Percentiles rank a stretch among this genome's conserved stretches.
Evolutionary conservation across 1,140 invertebrate genomes (phyloP).

Genomic region (Euura saliciscinereae): DNA sequence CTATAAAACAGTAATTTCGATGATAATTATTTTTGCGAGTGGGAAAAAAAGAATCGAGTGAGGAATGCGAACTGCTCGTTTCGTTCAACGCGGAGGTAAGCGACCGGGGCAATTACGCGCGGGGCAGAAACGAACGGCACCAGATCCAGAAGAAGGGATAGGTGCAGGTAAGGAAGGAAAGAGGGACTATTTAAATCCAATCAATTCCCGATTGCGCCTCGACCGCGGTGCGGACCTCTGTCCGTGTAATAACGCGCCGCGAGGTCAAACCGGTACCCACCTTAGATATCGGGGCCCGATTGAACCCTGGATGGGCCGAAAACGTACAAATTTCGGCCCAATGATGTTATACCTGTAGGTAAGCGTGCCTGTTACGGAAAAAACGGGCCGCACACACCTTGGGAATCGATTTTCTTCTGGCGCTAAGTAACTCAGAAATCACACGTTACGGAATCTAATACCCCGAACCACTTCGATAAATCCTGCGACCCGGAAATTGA

Average conservation of each 20-base stretch:
- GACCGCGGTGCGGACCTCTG: not conserved
- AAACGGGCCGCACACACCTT: not conserved
- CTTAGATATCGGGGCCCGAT: slow-evolving; percentile 1
- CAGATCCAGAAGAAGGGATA: too few species aligned
- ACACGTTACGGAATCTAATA: slow-evolving; percentile 5
- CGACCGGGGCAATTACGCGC: not conserved
- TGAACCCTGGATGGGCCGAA: not conserved
- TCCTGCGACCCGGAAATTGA: slow-evolving; percentile 3
- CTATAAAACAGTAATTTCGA: not conserved
- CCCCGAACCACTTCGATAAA: not conserved
- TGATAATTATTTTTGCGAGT: not conserved
- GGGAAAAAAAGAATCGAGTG: not conserved
- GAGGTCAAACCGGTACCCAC: not conserved
- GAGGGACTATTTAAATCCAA: slow-evolving; percentile 3
- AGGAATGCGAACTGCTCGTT: not conserved
- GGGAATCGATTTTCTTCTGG: not conserved
- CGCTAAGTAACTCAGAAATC: not conserved
- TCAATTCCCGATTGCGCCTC: slow-evolving; percentile 1
- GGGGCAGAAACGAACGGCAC: too few species aligned
- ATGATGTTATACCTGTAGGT: not conserved
- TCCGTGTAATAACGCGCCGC: slow-evolving; percentile 6
- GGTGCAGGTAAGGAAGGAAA: not conserved
- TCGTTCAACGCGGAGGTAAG: not conserved
- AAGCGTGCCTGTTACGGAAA: not conserved
- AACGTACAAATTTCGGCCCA: not conserved